Evolutionary conservation across 2,113 vertebrate species (phyloP).

Genomic region (Andinoacara biseriatus): DNA sequence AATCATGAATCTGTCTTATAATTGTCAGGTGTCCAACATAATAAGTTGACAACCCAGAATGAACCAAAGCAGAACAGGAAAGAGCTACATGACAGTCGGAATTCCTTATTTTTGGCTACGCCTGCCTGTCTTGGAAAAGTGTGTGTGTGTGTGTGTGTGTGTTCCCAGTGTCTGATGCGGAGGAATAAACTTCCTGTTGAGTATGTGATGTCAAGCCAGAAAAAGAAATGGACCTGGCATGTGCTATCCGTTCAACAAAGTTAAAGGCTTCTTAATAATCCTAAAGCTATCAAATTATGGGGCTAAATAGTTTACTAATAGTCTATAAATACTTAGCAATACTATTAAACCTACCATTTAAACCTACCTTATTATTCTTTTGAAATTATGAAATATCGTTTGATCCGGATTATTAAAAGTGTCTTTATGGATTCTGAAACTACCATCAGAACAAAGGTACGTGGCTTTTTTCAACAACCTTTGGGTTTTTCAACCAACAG

Average conservation of each 20-base stretch:
- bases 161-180: neutral
- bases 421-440: too few species aligned
- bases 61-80: neutral
- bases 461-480: too few species aligned
- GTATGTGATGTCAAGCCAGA: neutral
- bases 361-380: too few species aligned
- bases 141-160: neutral
- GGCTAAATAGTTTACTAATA: neutral
- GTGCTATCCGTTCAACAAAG: neutral
- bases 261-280: neutral
- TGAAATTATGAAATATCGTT: too few species aligned
- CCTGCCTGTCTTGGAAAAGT: neutral
- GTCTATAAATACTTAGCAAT: neutral
- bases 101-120: neutral
- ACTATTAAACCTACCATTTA: neutral
- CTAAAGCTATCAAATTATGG: neutral
- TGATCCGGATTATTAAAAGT: too few species aligned
- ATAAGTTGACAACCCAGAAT: neutral
- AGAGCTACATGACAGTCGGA: neutral
- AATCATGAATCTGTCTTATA: neutral
- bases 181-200: constrained; percentile 57
- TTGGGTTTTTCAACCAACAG: too few species aligned
- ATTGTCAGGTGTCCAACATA: neutral
- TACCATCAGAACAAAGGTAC: too few species aligned
- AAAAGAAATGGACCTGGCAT: neutral